Evolutionary conservation across 2,888 invertebrate species (phyloP), one percentile per base, ranked within the genome.

Genomic region (Pseudanteris insignis): DNA sequence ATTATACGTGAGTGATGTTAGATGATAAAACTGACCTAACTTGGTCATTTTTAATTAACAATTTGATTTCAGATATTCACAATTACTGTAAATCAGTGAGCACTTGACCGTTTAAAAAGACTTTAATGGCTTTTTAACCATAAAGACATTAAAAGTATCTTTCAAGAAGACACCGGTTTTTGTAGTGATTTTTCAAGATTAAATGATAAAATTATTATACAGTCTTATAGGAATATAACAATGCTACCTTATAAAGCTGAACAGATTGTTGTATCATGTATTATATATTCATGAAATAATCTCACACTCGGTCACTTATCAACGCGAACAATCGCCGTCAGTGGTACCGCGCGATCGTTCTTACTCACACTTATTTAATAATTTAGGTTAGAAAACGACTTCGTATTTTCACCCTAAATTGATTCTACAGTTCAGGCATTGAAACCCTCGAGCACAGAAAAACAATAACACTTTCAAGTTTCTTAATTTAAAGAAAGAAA

Each of bases 311-410:
- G 62, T 62, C 62, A 62, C 47, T 62, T 57, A 51, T 57, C 50
- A 57, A 54, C 62, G 53, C 57, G 58, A 63, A 63, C 63, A 58
- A 63, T 63, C 58, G 63, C 53, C 58, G 63, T 48, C 53, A 63
- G 58, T 63, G 65, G 64, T 63, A 65, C 62, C 65, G 48, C 63
- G 60, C 64, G 67, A 68, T 70, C 68, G 67, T 67, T 59, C 66
- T 66, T 63, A 66, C 70, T 69, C 69, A 63, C 57, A 58, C 62
- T 63, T 63, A 63, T 63, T 63, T 57, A 57, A 63, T 63, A 63
- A 63, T 63, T 58, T 63, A 63, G 62, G 51, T 58, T 53, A 51
- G 47, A 57, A 47, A 63, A 63, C 62, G 62, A 53, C 62, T 63
- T 37, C 57, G 53, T 53, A 51, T 57, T 50, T 47, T 63, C 62